Percentiles rank a stretch among this genome's conserved stretches.
Evolutionary conservation across 2,888 invertebrate species (phyloP).

Genomic region (Meteorus colon): DNA sequence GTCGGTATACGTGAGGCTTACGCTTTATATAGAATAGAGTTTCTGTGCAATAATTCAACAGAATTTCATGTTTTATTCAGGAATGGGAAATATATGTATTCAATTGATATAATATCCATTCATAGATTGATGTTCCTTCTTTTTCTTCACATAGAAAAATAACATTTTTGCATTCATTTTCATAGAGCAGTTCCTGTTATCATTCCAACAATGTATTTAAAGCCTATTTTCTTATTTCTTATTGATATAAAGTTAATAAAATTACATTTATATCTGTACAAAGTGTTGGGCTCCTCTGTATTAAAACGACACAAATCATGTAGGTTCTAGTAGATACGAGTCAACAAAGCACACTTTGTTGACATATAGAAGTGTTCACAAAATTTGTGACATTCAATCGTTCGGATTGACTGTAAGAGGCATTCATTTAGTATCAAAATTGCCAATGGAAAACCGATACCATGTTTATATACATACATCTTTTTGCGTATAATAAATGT

Average conservation of each 20-base stretch:
- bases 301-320: background rate
- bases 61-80: background rate
- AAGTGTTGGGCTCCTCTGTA: background rate
- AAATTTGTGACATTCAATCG: background rate
- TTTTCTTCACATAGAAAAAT: constrained; percentile 17
- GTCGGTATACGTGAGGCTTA: no score
- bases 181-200: background rate
- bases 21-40: no score
- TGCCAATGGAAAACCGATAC: background rate
- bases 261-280: constrained; percentile 14
- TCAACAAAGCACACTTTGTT: background rate
- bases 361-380: background rate
- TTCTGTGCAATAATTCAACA: background rate
- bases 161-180: constrained; percentile 13
- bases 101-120: background rate
- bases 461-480: background rate
- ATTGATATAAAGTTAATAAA: background rate
- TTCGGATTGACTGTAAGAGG: background rate
- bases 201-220: constrained; percentile 12
- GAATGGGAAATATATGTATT: constrained; percentile 2
- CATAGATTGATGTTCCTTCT: background rate
- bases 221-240: background rate
- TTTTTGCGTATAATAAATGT: constrained; percentile 25
- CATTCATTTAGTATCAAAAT: background rate
- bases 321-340: background rate